phyloP scores from a whole-genome alignment of 2,797 vertebrate species.

The Ataeniobius toweri region DNA sequence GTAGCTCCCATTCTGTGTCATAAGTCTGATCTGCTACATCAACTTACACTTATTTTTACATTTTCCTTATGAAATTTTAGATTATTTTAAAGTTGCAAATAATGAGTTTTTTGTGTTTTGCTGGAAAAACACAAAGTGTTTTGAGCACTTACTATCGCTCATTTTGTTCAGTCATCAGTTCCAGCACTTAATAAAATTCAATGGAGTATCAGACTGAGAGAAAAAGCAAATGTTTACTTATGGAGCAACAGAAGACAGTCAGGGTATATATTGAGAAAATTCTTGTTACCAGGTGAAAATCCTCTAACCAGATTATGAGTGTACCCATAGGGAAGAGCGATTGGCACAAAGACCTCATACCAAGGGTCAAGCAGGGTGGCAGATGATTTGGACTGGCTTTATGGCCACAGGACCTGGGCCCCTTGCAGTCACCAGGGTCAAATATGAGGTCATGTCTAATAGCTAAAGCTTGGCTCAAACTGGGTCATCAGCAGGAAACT shows the following conservation, averaged over 20 bases:
- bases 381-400: background rate
- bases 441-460: background rate
- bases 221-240: constrained; percentile 22
- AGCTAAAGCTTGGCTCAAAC: background rate
- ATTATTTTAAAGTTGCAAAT: background rate
- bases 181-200: constrained; percentile 7
- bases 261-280: background rate
- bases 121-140: background rate
- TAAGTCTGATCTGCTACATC: constrained; percentile 7
- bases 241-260: background rate
- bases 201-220: background rate
- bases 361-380: background rate
- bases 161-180: background rate
- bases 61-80: background rate
- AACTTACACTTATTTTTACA: constrained; percentile 17
- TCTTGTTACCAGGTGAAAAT: background rate
- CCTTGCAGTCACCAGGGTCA: background rate
- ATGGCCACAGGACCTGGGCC: background rate
- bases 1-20: constrained; percentile 5
- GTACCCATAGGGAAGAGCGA: background rate
- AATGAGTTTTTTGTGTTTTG: background rate
- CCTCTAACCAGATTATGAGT: background rate
- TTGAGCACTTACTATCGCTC: constrained; percentile 1
- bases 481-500: background rate
- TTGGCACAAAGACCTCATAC: background rate